These are phyloP conservation scores for Epizoanthus scotinus DNA, from an alignment of 92 coral and sea anemone species.

Conservation along the genomic window DNA sequence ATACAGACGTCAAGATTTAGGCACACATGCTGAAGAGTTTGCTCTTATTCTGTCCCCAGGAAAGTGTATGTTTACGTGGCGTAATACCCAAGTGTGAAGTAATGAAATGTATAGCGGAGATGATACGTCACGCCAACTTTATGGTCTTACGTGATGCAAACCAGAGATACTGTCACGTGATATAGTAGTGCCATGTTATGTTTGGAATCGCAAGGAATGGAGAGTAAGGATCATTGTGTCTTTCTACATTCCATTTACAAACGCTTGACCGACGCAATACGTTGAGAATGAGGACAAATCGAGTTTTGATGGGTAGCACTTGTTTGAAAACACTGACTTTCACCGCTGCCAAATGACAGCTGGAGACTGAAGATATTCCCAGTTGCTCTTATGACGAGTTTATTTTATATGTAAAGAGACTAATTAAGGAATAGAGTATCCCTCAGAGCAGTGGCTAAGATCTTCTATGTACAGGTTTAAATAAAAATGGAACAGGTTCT, in stretches of 20 bases:
- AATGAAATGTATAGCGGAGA: neutral
- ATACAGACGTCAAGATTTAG: too few relatives aligned
- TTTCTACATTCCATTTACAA: neutral
- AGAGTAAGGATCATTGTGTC: neutral
- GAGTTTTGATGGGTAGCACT: neutral
- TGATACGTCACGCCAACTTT: neutral
- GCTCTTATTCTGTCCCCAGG: slow-evolving; percentile 39
- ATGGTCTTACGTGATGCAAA: neutral
- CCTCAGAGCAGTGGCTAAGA: too few relatives aligned
- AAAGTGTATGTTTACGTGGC: slow-evolving; percentile 85
- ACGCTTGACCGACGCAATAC: neutral
- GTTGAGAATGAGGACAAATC: neutral
- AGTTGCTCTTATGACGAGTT: too few relatives aligned
- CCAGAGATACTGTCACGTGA: neutral
- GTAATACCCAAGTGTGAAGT: slow-evolving; percentile 22
- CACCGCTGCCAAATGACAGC: neutral
- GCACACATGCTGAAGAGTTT: too few relatives aligned
- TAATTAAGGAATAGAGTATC: too few relatives aligned
- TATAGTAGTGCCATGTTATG: neutral
- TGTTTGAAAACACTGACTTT: neutral
- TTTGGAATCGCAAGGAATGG: neutral
- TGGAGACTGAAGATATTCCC: neutral
- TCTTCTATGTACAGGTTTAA: too few relatives aligned
- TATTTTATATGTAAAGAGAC: too few relatives aligned
- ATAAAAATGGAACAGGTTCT: too few relatives aligned